These are phyloP conservation scores for Leptobrachium leishanense DNA, from an alignment of 2,113 vertebrate genomes.

Conservation along the genomic window DNA sequence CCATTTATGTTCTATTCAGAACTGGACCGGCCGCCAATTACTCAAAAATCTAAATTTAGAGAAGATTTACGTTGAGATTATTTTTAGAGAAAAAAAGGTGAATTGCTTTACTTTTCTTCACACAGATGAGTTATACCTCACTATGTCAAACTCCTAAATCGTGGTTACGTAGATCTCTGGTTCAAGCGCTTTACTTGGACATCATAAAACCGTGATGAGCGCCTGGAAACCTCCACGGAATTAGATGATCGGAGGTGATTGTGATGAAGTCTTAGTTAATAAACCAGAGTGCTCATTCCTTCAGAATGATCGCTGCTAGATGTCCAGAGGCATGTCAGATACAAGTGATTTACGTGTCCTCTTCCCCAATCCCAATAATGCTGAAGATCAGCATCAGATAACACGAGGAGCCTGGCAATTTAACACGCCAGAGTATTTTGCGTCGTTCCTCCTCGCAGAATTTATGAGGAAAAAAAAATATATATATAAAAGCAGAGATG, in stretches of 20 bases:
- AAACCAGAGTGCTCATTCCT: slow-evolving; percentile 77
- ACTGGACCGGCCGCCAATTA: too few species aligned
- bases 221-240: slow-evolving; percentile 77
- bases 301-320: slow-evolving; percentile 79
- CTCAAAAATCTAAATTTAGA: too few species aligned
- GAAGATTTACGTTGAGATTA: too few species aligned
- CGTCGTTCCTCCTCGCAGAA: too few species aligned
- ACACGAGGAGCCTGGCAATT: slow-evolving; percentile 42
- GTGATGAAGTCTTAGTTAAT: slow-evolving; percentile 81
- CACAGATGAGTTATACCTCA: background rate
- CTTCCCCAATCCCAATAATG: slow-evolving; percentile 75
- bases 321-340: slow-evolving; percentile 78
- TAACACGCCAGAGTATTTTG: too few species aligned
- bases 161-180: slow-evolving; percentile 76
- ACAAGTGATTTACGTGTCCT: slow-evolving; percentile 74
- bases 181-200: slow-evolving; percentile 66
- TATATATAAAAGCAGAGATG: too few species aligned
- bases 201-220: slow-evolving; percentile 75
- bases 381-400: slow-evolving; percentile 69
- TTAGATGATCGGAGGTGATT: slow-evolving; percentile 71
- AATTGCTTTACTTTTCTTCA: too few species aligned
- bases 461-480: too few species aligned
- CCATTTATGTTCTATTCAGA: too few species aligned
- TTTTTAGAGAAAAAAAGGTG: too few species aligned
- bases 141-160: slow-evolving; percentile 54